Conservation (phyloP, 2,113 vertebrate species). For the Nycticorax nycticorax region DNA sequence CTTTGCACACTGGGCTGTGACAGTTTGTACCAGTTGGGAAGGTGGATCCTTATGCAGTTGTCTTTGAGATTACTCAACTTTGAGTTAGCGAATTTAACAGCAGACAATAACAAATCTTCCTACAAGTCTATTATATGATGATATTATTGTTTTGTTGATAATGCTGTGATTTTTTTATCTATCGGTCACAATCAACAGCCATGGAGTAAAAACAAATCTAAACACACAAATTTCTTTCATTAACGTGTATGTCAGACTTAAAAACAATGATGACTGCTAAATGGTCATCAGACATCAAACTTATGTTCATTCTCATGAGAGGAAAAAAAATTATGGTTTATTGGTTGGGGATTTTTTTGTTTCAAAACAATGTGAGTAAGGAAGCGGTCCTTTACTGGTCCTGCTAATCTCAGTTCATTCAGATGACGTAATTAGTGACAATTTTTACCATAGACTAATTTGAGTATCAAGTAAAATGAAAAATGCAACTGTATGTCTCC, state of each 20-base stretch:
- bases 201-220: not conserved
- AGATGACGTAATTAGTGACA: not conserved
- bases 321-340: not conserved
- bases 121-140: not conserved
- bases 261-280: not conserved
- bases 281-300: not conserved
- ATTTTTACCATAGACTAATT: not conserved
- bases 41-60: not conserved
- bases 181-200: not conserved
- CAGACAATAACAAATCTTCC: not conserved
- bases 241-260: rapidly evolving
- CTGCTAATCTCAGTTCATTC: not conserved
- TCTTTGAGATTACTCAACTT: not conserved
- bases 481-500: not conserved
- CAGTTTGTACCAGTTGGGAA: not conserved
- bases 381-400: not conserved
- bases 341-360: not conserved
- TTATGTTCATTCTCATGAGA: not conserved
- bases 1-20: not conserved
- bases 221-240: not conserved
- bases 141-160: not conserved
- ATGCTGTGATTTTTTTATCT: not conserved
- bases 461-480: not conserved
- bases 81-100: not conserved
- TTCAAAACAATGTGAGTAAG: not conserved